Conservation (phyloP, 2,888 invertebrate species). For the Dendrolimus houi region DNA sequence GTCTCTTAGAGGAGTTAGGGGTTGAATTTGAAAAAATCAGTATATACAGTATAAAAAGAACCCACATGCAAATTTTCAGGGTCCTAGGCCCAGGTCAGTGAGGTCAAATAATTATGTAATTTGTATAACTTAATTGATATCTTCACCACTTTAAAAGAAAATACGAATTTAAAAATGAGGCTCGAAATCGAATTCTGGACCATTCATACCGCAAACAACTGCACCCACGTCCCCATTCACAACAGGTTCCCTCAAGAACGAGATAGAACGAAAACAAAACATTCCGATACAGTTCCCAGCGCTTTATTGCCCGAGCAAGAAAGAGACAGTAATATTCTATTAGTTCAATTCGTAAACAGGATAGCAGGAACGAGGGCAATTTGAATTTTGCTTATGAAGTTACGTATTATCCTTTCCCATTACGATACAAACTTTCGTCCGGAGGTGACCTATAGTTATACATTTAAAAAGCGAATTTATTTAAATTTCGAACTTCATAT, state of each 20-base stretch:
- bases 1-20: too few relatives aligned
- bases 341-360: constrained; percentile 34
- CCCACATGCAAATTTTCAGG: too few relatives aligned
- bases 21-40: too few relatives aligned
- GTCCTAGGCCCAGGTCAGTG: too few relatives aligned
- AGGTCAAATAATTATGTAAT: too few relatives aligned
- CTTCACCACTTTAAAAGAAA: too few relatives aligned
- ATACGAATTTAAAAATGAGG: background rate
- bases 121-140: background rate
- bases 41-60: too few relatives aligned
- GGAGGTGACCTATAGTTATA: constrained; percentile 1
- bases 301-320: constrained; percentile 23
- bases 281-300: constrained; percentile 73
- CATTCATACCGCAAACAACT: constrained; percentile 22
- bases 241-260: constrained; percentile 55
- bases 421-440: constrained; percentile 17
- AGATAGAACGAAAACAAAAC: constrained; percentile 71
- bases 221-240: constrained; percentile 40
- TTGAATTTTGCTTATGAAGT: constrained; percentile 49
- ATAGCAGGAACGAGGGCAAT: constrained; percentile 50
- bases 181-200: constrained; percentile 39
- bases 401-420: constrained; percentile 33
- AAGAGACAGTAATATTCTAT: constrained; percentile 32
- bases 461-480: too few relatives aligned
- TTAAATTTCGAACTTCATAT: too few relatives aligned